These are phyloP conservation scores for Sialis fuliginosa DNA, from an alignment of 2,888 invertebrate genomes.

Conservation along the genomic window DNA sequence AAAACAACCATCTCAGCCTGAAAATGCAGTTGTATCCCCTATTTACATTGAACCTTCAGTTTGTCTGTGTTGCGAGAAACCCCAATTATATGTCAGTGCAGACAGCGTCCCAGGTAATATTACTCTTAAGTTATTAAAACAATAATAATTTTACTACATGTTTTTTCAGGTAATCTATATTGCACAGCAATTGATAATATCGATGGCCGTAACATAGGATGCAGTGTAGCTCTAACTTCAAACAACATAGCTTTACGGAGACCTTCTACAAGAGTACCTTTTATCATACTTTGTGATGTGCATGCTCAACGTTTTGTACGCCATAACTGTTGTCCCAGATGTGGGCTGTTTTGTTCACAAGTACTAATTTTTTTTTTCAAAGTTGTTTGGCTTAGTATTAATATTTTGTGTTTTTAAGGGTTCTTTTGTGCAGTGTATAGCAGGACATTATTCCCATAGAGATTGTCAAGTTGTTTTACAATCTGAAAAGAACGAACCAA, in stretches of 20 bases:
- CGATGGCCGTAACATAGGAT: constrained; percentile 59
- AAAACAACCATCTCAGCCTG: constrained; percentile 14
- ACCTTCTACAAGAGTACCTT: constrained; percentile 59
- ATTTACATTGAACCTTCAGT: constrained; percentile 16
- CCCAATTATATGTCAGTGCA: constrained; percentile 14
- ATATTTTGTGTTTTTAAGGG: constrained; percentile 33
- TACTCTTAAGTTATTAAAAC: background rate
- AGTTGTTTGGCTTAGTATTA: background rate
- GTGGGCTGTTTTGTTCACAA: constrained; percentile 81
- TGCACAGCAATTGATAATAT: constrained; percentile 64
- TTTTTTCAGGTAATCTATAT: constrained; percentile 33
- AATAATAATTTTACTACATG: too few relatives aligned
- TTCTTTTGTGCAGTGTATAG: constrained; percentile 61
- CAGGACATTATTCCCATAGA: constrained; percentile 66
- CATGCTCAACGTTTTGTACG: constrained; percentile 56
- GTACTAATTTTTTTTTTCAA: constrained; percentile 22
- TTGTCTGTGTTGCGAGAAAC: constrained; percentile 19
- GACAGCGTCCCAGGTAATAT: constrained; percentile 14
- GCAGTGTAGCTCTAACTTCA: constrained; percentile 48
- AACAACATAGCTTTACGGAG: constrained; percentile 41
- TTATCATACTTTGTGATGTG: constrained; percentile 58
- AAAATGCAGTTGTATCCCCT: constrained; percentile 13
- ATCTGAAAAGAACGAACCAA: background rate
- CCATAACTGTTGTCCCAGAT: constrained; percentile 82
- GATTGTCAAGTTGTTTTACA: constrained; percentile 36